Evolutionary conservation across 2,888 invertebrate genomes (phyloP).

Genomic region (Cryptocephalus primarius): DNA sequence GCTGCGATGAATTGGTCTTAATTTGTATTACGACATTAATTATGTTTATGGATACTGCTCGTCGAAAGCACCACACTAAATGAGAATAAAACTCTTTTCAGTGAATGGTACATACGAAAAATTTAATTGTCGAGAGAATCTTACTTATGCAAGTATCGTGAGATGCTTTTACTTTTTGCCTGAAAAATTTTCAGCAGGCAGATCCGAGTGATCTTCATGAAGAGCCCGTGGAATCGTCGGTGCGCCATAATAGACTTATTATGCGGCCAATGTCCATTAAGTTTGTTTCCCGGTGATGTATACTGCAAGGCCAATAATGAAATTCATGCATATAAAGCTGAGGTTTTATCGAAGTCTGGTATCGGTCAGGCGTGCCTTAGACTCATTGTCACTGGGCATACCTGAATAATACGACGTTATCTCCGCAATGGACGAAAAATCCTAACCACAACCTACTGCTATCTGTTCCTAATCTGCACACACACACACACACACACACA

Average conservation of each 20-base stretch:
- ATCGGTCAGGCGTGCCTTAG: constrained; percentile 32
- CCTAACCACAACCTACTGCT: not conserved
- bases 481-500: not conserved
- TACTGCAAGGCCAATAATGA: constrained; percentile 28
- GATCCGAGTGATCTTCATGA: too few species aligned
- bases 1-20: too few species aligned
- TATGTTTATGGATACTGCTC: too few species aligned
- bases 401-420: constrained; percentile 36
- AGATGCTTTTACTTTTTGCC: too few species aligned
- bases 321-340: constrained; percentile 33
- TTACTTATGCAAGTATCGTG: too few species aligned
- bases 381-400: constrained; percentile 36
- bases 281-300: constrained; percentile 15
- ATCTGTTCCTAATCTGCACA: not conserved
- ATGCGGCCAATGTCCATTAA: constrained; percentile 13
- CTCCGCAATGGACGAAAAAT: constrained; percentile 9
- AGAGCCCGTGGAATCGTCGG: too few species aligned
- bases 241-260: constrained; percentile 16
- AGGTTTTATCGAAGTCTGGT: constrained; percentile 33
- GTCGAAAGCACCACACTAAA: too few species aligned
- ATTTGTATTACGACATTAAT: too few species aligned
- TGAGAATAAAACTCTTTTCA: too few species aligned
- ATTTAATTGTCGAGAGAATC: too few species aligned
- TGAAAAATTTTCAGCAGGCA: too few species aligned
- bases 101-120: too few species aligned